phyloP scores from a whole-genome alignment of 2,113 vertebrate genomes.

The Oreamnos americanus region DNA sequence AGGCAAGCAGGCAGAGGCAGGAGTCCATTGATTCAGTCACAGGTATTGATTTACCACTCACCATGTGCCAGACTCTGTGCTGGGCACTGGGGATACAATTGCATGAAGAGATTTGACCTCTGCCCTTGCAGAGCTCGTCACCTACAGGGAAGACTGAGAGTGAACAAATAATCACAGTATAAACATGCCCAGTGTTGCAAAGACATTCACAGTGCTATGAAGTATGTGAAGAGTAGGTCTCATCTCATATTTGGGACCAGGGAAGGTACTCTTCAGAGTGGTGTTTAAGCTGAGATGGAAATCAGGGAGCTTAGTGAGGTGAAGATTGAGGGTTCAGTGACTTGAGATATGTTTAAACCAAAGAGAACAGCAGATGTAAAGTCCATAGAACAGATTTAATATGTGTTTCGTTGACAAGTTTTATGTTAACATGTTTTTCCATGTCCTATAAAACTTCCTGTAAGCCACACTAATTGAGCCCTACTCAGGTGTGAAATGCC shows the following conservation, averaged over 20 bases:
- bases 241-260: neutral
- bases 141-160: neutral
- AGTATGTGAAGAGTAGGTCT: neutral
- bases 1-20: neutral
- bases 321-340: neutral
- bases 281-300: conserved; percentile 7
- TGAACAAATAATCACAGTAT: neutral
- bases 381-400: neutral
- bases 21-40: neutral
- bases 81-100: neutral
- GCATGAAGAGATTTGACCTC: neutral
- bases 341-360: neutral
- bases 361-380: neutral
- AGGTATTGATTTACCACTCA: neutral
- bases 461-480: neutral
- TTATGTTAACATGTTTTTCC: neutral
- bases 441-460: neutral
- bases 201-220: neutral
- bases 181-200: neutral
- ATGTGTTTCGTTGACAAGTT: neutral
- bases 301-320: neutral
- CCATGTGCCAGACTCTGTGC: neutral
- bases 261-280: neutral
- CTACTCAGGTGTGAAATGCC: neutral
- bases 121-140: neutral